A percentile compares a stretch with the other conserved stretches of the same genome.
Evolutionary conservation across 1,140 invertebrate species (phyloP).

Genomic region (Papilio dardanus): DNA sequence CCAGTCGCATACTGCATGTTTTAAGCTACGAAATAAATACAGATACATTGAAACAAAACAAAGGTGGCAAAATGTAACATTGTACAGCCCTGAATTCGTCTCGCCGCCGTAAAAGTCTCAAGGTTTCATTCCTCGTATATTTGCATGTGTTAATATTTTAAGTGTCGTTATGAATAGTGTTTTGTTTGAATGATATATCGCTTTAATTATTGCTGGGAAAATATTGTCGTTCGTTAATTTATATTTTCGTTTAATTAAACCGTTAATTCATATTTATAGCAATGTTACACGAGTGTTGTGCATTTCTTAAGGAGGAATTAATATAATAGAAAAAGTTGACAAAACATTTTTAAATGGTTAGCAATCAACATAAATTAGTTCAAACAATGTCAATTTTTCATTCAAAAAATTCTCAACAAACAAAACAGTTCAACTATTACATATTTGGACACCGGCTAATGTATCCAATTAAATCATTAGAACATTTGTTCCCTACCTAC

Average conservation of each 20-base stretch:
- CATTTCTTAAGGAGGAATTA: background rate
- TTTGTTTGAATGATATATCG: conserved; percentile 27
- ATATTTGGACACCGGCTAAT: background rate
- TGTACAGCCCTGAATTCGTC: conserved; percentile 34
- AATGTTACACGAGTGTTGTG: background rate
- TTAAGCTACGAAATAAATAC: background rate
- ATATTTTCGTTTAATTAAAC: background rate
- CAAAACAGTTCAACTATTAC: background rate
- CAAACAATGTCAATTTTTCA: background rate
- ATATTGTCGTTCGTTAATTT: conserved; percentile 8
- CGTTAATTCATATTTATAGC: background rate
- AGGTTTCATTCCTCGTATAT: conserved; percentile 34
- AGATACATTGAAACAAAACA: conserved; percentile 3
- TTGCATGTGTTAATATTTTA: conserved; percentile 39
- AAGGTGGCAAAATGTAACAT: background rate
- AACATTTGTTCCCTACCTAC: background rate
- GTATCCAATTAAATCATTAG: background rate
- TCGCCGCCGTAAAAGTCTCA: conserved; percentile 31
- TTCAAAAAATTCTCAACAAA: background rate
- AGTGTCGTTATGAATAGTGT: conserved; percentile 33
- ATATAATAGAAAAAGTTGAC: background rate
- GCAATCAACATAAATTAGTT: background rate
- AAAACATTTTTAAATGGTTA: background rate
- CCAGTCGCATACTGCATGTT: background rate
- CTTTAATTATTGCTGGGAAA: conserved; percentile 22